Base-by-base conservation (phyloP, 2,113 vertebrate species). In the Callithrix jacchus region DNA sequence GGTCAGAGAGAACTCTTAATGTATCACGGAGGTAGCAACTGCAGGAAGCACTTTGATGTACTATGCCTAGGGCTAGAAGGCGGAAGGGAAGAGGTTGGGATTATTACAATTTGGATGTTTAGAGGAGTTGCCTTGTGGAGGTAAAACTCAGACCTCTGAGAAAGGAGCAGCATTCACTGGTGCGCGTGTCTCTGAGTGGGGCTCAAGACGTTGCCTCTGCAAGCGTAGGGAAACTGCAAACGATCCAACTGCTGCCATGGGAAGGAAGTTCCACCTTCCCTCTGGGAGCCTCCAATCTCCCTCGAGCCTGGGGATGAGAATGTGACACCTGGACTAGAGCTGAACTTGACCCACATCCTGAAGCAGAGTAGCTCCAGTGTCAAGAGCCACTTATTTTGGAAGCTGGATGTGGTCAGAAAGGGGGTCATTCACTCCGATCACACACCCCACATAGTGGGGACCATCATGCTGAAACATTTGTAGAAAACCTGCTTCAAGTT, bases 371-470 rank as follows among this genome's bases (percentile, higher is more conserved):
- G 18, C 70, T 88, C n/a, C 0, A 4, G 21, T 52, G 81, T 70
- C 52, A 47, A 94, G 16, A 95, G 21, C 32, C 37, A 93, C 71
- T 89, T 56, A 73, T 87, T 90, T 92, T 82, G 40, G 71, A 95
- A 94, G 66, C 47, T 89, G 49, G 70, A 68, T 83, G 40, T 93
- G n/a, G 45, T 96, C 56, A 91, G 81, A 96, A 96, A 54, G 49
- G 76, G 35, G 11, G 12, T 37, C 27, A 14, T 83, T 73, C 37
- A 66, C 30, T 73, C 14, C 17, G 79, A 32, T 86, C 70, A 74
- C 35, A 84, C 64, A 84, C 32, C 42, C 49, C 76, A 85, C 45
- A 18, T 45, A 85, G 35, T 42, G 5, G 80, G 84, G 56, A 71
- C 64, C 32, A 35, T 64, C 5, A 2, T 94, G 68, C 87, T 94